Percentiles rank a stretch among this genome's conserved stretches.
Conservation (phyloP, 1,140 invertebrate species). For the Drosophila orosa region DNA sequence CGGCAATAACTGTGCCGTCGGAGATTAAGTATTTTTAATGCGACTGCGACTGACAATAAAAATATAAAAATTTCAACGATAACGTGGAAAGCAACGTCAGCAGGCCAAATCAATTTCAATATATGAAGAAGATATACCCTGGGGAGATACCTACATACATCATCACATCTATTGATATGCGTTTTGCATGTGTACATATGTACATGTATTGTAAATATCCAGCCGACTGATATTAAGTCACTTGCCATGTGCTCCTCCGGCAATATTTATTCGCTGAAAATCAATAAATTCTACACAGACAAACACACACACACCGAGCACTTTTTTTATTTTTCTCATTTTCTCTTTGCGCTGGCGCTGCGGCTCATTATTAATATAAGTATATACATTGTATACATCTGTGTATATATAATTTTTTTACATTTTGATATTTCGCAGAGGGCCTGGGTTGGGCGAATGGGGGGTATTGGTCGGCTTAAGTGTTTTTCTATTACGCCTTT, state of each 20-base stretch:
- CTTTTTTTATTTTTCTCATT: slow-evolving; percentile 46
- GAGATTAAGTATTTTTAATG: slow-evolving; percentile 83
- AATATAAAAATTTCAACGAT: slow-evolving; percentile 82
- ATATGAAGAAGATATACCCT: slow-evolving; percentile 39
- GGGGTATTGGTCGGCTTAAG: slow-evolving; percentile 63
- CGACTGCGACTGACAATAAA: slow-evolving; percentile 75
- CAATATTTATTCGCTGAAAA: slow-evolving; percentile 66
- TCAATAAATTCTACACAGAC: slow-evolving; percentile 63
- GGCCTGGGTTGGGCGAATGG: slow-evolving; percentile 13
- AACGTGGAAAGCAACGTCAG: slow-evolving; percentile 59
- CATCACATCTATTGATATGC: slow-evolving; percentile 31
- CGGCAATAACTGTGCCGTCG: slow-evolving; percentile 65
- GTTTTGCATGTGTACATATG: slow-evolving; percentile 39
- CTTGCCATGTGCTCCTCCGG: slow-evolving; percentile 58
- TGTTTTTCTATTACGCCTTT: slow-evolving; percentile 78
- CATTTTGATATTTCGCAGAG: slow-evolving; percentile 70
- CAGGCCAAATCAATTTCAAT: slow-evolving; percentile 76
- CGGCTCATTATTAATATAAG: slow-evolving; percentile 52
- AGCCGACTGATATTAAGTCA: slow-evolving; percentile 58
- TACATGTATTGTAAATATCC: slow-evolving; percentile 42
- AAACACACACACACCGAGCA: slow-evolving; percentile 28
- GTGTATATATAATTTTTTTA: slow-evolving; percentile 75
- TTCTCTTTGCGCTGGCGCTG: slow-evolving; percentile 63
- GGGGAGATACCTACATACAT: slow-evolving; percentile 7
- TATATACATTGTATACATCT: slow-evolving; percentile 41